A percentile compares a stretch with the other conserved stretches of the same genome.
phyloP scores from a whole-genome alignment of 2,797 vertebrate genomes.

The Schizopygopsis pylzovi region DNA sequence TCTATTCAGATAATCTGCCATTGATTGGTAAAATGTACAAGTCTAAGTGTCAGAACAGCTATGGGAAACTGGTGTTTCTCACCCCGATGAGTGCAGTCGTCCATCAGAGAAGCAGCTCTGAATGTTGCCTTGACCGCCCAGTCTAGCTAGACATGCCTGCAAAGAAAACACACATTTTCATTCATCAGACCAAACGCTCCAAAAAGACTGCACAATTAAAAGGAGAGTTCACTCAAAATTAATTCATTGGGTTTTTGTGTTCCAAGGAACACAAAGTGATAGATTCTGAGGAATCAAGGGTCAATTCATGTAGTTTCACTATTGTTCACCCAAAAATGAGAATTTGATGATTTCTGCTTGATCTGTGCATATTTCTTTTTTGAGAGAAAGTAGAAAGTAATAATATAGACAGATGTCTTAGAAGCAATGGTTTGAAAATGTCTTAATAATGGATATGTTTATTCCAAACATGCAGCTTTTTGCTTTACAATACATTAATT shows the following conservation, averaged over 20 bases:
- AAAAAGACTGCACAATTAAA: neutral
- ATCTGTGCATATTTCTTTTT: neutral
- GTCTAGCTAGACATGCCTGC: constrained; percentile 82
- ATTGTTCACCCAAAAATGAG: neutral
- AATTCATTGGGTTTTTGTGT: neutral
- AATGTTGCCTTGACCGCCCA: constrained; percentile 83
- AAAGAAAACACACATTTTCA: constrained; percentile 42
- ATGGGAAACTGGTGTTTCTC: constrained; percentile 46
- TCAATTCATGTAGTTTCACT: neutral
- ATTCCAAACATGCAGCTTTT: neutral
- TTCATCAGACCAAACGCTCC: neutral
- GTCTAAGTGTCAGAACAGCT: constrained; percentile 34
- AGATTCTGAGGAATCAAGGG: neutral
- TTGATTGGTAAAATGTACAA: constrained; percentile 47
- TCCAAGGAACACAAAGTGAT: neutral
- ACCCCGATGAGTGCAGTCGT: constrained; percentile 74
- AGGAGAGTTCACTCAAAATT: neutral
- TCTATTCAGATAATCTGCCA: constrained; percentile 22
- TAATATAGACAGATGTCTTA: neutral
- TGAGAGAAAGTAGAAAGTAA: neutral
- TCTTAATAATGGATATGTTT: neutral
- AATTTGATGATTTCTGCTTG: neutral
- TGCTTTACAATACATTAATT: neutral
- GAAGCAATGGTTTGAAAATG: neutral
- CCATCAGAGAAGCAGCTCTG: constrained; percentile 80